Base-by-base conservation (phyloP, 2,113 vertebrate species). In the Pangasianodon gigas region DNA sequence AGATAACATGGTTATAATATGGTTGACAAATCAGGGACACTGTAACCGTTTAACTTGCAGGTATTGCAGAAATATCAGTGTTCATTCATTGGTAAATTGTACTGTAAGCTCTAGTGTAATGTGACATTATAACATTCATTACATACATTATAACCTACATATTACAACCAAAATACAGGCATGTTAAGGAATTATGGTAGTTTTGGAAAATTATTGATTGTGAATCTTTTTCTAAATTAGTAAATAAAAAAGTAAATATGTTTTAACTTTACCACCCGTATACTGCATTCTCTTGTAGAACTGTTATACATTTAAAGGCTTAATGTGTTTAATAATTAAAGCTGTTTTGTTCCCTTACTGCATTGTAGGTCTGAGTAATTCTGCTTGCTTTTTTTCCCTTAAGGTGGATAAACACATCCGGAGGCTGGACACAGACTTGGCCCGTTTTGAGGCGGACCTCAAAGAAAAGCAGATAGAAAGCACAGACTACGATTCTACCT, bases 391-490 rank as follows among this genome's bases (percentile, higher is more conserved):
- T 86, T 52, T 77, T 4, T 18, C n/a, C 6, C 84, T 29, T 65
- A 92, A 98, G 97, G 97, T 98, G 9, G 97, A 98, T 93, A 98
- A 98, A 90, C 97, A 98, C 91, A 98, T 98, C 77, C 96, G 97
- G 19, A 94, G 97, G n/a, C 93, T 98, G 93, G 97, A 98, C 94
- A 97, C 97, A 32, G 97, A 98, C 93, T 96, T 98, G 0, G 97
- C 97, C 89, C 97, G 97, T 82, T 98, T 98, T n/a, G 97, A 98
- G 92, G 97, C 97, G 54, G 97, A 98, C 91, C 94, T 98, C 92
- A 98, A 98, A 93, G 97, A 98, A 93, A 98, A 98, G 88, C 97
- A 98, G 95, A 97, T 97, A 71, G 97, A 98, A 85, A 97, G 97
- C 21, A 97, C 96, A 84, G 97, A 97, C 93, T 98, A 97, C 88